Evolutionary conservation across 2,888 invertebrate genomes (phyloP), one percentile per base, ranked within the genome.

Genomic region (Leuctra nigra): DNA sequence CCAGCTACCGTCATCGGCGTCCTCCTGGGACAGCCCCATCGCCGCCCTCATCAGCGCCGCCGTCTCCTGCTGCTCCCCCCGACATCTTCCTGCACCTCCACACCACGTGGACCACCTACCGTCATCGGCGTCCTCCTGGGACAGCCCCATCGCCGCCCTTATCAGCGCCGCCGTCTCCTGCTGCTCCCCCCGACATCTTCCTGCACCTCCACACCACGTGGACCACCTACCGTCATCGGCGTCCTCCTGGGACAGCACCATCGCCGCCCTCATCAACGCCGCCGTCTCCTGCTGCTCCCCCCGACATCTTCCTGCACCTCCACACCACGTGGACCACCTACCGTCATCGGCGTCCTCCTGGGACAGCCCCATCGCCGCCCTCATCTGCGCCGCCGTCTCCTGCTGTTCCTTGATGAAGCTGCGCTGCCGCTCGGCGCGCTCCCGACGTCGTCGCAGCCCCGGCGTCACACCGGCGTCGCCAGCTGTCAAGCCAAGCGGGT

Each of bases 51-150:
- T 68, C 63, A 57, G 69, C 67, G 48, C 68, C 67, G 61, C 76
- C 59, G 79, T 79, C 72, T 89, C 88, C 68, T 87, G 81, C 68
- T 87, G 91, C 66, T 91, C 90, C 66, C 83, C 81, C 66, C 90
- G 85, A 67, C 91, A 89, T 68, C 86, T 87, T 55, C 88, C 86
- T 87, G 55, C 88, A 83, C 68, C 92, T 91, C 60, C 92, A 78
- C 64, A 91, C 90, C 46, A 85, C 90, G 61, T 92, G 79, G 62
- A 91, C 91, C 60, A 24, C 57, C 20, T 54, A 57, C 57, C 57
- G 36, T 57, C 57, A 44, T 52, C 54, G 29, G 53, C 38, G 44
- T 53, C 50, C 24, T 58, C 58, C 14, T 50, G 58, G 9, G 58
- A 24, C 29, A 33, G 14, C 1, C 56, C 54, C 14, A 57, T 53